Conservation (phyloP, 1,140 invertebrate species). For the Ostrea denselamellosa region DNA sequence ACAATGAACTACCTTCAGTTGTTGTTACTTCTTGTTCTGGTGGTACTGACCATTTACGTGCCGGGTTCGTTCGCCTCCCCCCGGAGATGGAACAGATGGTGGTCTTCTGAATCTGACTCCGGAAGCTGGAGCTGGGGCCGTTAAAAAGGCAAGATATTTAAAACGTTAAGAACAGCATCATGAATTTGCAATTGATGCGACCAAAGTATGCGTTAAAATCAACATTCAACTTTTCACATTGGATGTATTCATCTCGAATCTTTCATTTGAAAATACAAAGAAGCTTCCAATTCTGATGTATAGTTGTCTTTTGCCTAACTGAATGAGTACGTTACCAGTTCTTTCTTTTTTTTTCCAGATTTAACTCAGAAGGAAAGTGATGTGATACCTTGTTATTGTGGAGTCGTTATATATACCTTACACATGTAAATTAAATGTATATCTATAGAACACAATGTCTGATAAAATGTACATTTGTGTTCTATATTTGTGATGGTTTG, state of each 20-base stretch:
- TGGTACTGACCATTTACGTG: background rate
- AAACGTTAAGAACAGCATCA: background rate
- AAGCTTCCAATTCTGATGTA: background rate
- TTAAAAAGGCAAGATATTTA: background rate
- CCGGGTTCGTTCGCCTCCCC: background rate
- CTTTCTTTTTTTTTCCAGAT: background rate
- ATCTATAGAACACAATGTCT: background rate
- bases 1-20: conserved; percentile 18
- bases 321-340: background rate
- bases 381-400: background rate
- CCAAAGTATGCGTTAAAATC: too few species aligned
- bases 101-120: background rate
- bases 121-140: background rate
- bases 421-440: background rate
- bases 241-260: background rate
- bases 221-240: background rate
- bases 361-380: background rate
- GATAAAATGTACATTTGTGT: background rate
- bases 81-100: background rate
- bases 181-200: background rate
- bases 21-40: background rate
- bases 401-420: background rate
- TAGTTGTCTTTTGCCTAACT: background rate
- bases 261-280: too few species aligned
- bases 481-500: background rate